phyloP scores from a whole-genome alignment of 2,888 invertebrate genomes.

The Dynastes grantii region DNA sequence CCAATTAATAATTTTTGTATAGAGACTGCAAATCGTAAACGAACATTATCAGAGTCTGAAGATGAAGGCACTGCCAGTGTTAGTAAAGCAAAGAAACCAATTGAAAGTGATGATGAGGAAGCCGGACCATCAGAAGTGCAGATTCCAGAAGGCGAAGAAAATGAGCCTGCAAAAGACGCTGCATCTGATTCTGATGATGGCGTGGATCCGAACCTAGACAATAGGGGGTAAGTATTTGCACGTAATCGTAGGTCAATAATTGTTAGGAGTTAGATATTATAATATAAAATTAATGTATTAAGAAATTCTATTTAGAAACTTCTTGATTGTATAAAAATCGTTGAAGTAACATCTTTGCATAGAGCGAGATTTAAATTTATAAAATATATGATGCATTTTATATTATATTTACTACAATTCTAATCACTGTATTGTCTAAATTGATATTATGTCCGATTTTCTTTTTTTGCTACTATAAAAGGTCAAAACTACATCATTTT shows the following conservation, averaged over 20 bases:
- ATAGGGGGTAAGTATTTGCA: slow-evolving; percentile 56
- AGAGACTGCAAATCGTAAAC: slow-evolving; percentile 63
- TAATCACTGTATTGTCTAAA: background rate
- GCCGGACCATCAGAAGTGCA: slow-evolving; percentile 64
- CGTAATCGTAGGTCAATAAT: too few relatives aligned
- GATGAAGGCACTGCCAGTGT: slow-evolving; percentile 69
- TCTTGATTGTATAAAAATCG: too few relatives aligned
- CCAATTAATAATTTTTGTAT: slow-evolving; percentile 14
- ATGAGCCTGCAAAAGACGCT: slow-evolving; percentile 53
- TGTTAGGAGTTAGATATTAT: too few relatives aligned
- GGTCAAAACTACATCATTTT: slow-evolving; percentile 39
- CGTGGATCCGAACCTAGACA: slow-evolving; percentile 63
- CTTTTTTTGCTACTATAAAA: slow-evolving; percentile 17
- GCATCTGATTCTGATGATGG: slow-evolving; percentile 78
- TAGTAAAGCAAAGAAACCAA: slow-evolving; percentile 66
- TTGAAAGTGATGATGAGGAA: slow-evolving; percentile 76
- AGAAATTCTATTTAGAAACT: too few relatives aligned
- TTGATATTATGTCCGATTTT: background rate
- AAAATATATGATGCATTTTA: too few relatives aligned
- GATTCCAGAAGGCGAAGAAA: slow-evolving; percentile 61
- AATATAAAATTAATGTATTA: too few relatives aligned
- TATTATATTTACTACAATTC: background rate
- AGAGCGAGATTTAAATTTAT: too few relatives aligned
- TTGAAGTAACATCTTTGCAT: too few relatives aligned
- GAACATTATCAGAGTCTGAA: slow-evolving; percentile 76